Conservation (phyloP, 2,888 invertebrate genomes). For the Caenorhabditis sp. region DNA sequence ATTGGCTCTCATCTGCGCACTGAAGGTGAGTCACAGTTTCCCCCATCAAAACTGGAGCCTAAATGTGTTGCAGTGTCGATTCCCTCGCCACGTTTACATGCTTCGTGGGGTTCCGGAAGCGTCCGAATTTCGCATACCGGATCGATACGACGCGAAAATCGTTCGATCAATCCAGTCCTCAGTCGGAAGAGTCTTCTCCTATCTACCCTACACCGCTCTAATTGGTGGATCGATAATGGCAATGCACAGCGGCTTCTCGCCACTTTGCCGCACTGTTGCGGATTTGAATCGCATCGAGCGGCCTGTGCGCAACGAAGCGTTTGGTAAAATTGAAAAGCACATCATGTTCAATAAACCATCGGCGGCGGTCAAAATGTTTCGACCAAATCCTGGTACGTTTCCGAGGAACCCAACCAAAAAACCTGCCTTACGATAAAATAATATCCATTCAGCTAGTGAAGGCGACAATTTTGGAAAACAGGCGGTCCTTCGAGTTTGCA, state of each 20-base stretch:
- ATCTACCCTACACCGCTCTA: constrained; percentile 47
- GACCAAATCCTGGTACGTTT: constrained; percentile 28
- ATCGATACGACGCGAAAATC: constrained; percentile 32
- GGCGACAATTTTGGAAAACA: constrained; percentile 41
- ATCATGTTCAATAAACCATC: constrained; percentile 47
- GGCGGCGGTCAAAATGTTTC: constrained; percentile 37
- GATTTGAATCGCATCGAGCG: constrained; percentile 30
- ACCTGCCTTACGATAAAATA: background rate
- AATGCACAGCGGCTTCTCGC: constrained; percentile 51
- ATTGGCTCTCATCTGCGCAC: constrained; percentile 41
- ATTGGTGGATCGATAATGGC: constrained; percentile 38
- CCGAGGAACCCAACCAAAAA: background rate
- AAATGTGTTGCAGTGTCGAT: constrained; percentile 39
- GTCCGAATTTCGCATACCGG: constrained; percentile 27
- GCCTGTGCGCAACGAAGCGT: constrained; percentile 22
- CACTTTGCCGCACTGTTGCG: constrained; percentile 16
- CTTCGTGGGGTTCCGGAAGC: constrained; percentile 49
- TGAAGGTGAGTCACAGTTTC: constrained; percentile 19
- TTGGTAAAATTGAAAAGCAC: constrained; percentile 31
- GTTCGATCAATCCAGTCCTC: constrained; percentile 28
- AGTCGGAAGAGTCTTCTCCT: constrained; percentile 37
- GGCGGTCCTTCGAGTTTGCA: constrained; percentile 38
- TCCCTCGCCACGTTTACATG: constrained; percentile 44
- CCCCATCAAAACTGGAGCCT: background rate
- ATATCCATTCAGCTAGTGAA: constrained; percentile 19